Base-by-base conservation (phyloP, 2,888 invertebrate species). In the Apomyelois bistriatella region DNA sequence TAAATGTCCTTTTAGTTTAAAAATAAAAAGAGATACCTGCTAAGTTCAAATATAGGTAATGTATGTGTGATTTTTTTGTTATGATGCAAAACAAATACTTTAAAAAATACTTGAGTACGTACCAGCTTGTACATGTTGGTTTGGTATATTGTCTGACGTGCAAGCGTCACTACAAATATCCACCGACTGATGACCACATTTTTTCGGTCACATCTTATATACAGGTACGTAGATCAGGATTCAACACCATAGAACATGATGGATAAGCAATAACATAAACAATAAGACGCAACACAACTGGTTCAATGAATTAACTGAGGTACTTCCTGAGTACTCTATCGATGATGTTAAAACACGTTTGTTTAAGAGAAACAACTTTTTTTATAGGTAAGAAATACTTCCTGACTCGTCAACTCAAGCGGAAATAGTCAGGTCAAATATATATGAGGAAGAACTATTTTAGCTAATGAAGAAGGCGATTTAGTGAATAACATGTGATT, bases 111-210 rank as follows among this genome's bases (percentile, higher is more conserved):
- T n/a, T n/a, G n/a, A 8, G n/a, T 41, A 65, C 72, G 74, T 83
- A 87, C 87, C 85, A 85, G 72, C 77, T 87, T 87, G 72, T 78
- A 85, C 87, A 87, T 87, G 52, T 62, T 71, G 67, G 52, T 42
- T 41, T 62, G 61, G 1, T 30, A 59, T 61, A 58, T 61, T 65
- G 70, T 69, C 66, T 58, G 40, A 60, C 58, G 32, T 52, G 53
- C 53, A 55, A 46, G 61, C 72, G 70, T 70, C 66, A 67, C 70
- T 66, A 69, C 68, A 71, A 66, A 61, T 60, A 62, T 58, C 65
- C 54, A 67, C 66, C 71, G 83, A 82, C 85, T 84, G 85, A 82
- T 72, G 74, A 72, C 61, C 63, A 62, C 67, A 65, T 62, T 59
- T 38, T 40, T 48, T 55, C 46, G 48, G 48, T 49, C 22, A 58